Base-by-base conservation (phyloP, 2,797 vertebrate species). In the Somateria mollissima region DNA sequence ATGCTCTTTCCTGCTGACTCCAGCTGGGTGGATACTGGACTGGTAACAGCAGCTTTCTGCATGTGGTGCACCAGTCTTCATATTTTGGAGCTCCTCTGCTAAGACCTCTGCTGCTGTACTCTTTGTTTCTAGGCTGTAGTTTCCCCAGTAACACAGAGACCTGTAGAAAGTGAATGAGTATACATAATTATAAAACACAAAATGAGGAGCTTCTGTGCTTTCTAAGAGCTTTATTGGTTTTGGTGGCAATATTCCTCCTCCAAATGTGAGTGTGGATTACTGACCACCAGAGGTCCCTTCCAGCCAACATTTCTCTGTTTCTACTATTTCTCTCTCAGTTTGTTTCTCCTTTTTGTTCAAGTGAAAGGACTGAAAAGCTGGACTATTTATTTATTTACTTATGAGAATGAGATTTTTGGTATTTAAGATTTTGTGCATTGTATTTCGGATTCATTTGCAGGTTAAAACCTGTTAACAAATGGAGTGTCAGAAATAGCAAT, bases 231-330 rank as follows among this genome's bases (percentile, higher is more conserved):
- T 74, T 58, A 54, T 28, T 39, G 53, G 28, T 4, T 90, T 89
- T 84, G 57, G 18, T 70, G 24, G 57, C 0, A 2, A 16, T 14
- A 30, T 2, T 57, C 53, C 88, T 71, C 5, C n/a, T 84, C 28
- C 84, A 54, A 90, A 76, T 17, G 53, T 62, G 64, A 84, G 45
- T 66, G 86, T 37, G 86, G 72, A 51, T 36, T 41, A 37, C 43
- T 87, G 81, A 92, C 93, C 96, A 94, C 64, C 71, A 97, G 96
- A 95, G 94, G 95, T 90, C 94, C 86, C 79, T 82, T 92, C 28
- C 54, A 87, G 81, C 13, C 78, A 79, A 74, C 47, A 64, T 54
- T 95, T 89, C 45, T 36, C 67, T 76, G 2, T 0, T 56, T 89
- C 45, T 72, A 8, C 27, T 45, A 0, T 45, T 45, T 60, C 10